Conservation (phyloP, 2,888 invertebrate species). For the Spodoptera littoralis region DNA sequence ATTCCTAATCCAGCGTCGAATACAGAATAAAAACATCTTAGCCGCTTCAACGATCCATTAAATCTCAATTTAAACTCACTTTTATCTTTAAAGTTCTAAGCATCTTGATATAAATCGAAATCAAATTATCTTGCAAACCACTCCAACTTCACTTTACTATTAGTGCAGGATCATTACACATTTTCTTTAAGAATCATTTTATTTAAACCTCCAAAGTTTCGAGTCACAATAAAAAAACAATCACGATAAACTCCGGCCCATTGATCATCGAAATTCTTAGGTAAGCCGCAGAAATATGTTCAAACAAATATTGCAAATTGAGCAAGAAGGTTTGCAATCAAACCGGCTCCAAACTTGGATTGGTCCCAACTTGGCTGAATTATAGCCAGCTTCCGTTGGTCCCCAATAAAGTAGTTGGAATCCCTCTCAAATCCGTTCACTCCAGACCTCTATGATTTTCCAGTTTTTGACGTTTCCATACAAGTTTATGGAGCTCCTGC, state of each 20-base stretch:
- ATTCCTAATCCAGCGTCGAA: background rate
- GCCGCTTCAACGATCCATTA: background rate
- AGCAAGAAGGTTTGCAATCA: conserved; percentile 66
- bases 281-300: conserved; percentile 38
- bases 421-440: conserved; percentile 65
- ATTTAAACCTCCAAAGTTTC: background rate
- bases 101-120: conserved; percentile 17
- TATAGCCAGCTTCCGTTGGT: conserved; percentile 59
- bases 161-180: conserved; percentile 29
- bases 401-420: conserved; percentile 71
- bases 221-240: conserved; percentile 3
- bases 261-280: conserved; percentile 28
- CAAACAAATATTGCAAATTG: conserved; percentile 56
- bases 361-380: conserved; percentile 68
- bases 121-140: conserved; percentile 3
- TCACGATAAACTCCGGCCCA: conserved; percentile 7
- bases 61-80: conserved; percentile 4
- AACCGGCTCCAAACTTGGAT: conserved; percentile 67
- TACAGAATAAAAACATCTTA: conserved; percentile 8
- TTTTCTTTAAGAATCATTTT: conserved; percentile 13
- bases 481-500: conserved; percentile 50
- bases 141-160: conserved; percentile 5
- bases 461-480: conserved; percentile 59
- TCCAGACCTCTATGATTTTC: conserved; percentile 64
- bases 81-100: conserved; percentile 1